Conservation (phyloP, 2,888 invertebrate genomes). For the Stratiomys singularior region DNA sequence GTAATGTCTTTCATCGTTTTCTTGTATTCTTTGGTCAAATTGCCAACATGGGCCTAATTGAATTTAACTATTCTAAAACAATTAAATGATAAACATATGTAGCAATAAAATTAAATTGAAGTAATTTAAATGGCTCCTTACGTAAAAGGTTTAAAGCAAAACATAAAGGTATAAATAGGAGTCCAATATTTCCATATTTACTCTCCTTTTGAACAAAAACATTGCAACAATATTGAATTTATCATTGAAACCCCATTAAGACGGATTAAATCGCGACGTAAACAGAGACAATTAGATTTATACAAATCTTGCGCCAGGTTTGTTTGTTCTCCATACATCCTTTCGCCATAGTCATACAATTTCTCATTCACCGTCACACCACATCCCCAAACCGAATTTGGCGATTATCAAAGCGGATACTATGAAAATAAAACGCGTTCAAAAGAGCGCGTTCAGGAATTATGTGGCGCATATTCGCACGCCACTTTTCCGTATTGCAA, state of each 20-base stretch:
- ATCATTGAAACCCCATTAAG: conserved; percentile 51
- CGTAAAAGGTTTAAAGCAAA: too few relatives aligned
- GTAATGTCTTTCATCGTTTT: too few relatives aligned
- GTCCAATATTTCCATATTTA: too few relatives aligned
- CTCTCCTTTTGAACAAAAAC: too few relatives aligned
- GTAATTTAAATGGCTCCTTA: too few relatives aligned
- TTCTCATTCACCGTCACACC: not conserved
- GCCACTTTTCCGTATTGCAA: conserved; percentile 47
- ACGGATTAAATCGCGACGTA: conserved; percentile 51
- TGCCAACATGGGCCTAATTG: too few relatives aligned
- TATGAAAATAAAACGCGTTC: conserved; percentile 35
- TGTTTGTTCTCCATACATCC: conserved; percentile 44
- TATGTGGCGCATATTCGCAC: conserved; percentile 48
- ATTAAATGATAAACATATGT: too few relatives aligned
- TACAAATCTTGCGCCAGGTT: conserved; percentile 51
- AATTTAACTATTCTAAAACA: too few relatives aligned
- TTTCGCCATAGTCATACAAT: not conserved
- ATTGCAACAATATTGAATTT: conserved; percentile 44
- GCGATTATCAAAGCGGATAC: conserved; percentile 24
- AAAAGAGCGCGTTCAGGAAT: conserved; percentile 48
- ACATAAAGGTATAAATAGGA: too few relatives aligned
- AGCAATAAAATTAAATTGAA: too few relatives aligned
- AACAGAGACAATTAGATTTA: conserved; percentile 53
- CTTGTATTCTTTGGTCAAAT: too few relatives aligned
- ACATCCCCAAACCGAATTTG: conserved; percentile 21